These are phyloP conservation scores for Merops nubicus DNA, from an alignment of 2,113 vertebrate genomes.

Conservation along the genomic window DNA sequence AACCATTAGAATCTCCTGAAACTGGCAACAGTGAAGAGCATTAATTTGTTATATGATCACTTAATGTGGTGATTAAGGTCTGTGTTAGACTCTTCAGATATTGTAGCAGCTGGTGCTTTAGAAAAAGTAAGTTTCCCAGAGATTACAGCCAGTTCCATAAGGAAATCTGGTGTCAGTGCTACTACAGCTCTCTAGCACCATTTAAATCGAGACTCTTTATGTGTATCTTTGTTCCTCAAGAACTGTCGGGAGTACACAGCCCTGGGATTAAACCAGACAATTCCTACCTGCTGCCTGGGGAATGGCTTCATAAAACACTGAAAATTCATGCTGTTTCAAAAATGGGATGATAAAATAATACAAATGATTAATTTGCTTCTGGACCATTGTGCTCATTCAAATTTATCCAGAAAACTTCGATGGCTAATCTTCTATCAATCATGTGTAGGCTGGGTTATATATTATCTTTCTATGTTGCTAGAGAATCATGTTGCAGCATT, in stretches of 20 bases:
- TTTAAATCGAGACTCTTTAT: not conserved
- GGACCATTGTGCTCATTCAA: not conserved
- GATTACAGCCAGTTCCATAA: not conserved
- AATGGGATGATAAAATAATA: not conserved
- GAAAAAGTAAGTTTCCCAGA: not conserved
- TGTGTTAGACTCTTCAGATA: not conserved
- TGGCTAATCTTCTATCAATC: not conserved
- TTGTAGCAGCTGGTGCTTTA: not conserved
- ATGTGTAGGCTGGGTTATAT: not conserved
- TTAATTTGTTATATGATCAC: not conserved
- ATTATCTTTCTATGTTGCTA: not conserved
- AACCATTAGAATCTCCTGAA: not conserved
- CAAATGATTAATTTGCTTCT: not conserved
- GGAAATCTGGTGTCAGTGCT: not conserved
- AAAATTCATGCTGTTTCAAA: not conserved
- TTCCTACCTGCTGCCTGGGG: not conserved
- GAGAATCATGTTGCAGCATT: not conserved
- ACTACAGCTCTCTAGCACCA: not conserved
- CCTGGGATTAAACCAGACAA: not conserved
- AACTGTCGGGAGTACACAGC: not conserved
- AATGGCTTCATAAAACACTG: not conserved
- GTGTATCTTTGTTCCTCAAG: not conserved
- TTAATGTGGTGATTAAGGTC: not conserved
- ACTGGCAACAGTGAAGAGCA: not conserved
- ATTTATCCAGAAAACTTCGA: not conserved